phyloP scores from a whole-genome alignment of 1,140 invertebrate genomes.

The Brachionus koreanus region DNA sequence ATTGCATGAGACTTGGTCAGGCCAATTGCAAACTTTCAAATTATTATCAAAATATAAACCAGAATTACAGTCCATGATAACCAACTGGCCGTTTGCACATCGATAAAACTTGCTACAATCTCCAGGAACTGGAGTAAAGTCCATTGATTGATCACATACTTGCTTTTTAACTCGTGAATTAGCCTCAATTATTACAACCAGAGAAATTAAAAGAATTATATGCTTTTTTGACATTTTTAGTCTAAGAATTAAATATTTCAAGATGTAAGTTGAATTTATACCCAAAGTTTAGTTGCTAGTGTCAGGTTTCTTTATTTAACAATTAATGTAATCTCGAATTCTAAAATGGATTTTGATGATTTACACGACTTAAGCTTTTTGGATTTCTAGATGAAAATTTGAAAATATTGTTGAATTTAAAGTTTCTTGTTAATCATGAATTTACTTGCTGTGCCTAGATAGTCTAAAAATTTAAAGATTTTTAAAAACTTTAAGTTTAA shows the following conservation, averaged over 20 bases:
- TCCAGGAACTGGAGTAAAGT: not conserved
- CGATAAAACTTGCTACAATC: conserved; percentile 33
- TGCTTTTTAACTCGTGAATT: not conserved
- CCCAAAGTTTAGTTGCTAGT: not conserved
- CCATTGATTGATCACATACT: not conserved
- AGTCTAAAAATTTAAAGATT: not conserved
- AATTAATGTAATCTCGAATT: not conserved
- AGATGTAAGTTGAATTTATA: not conserved
- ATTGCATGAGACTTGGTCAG: not conserved
- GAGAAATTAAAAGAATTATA: not conserved
- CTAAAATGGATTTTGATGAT: not conserved
- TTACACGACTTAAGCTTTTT: not conserved
- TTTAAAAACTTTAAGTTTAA: not conserved
- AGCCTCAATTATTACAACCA: not conserved
- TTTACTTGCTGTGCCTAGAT: not conserved
- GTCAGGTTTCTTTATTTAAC: conserved; percentile 2
- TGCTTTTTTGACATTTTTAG: not conserved
- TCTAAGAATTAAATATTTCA: not conserved
- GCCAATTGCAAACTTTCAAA: not conserved
- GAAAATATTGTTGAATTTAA: not conserved
- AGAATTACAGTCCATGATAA: not conserved
- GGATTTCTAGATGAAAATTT: not conserved
- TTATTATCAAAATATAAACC: conserved; percentile 1
- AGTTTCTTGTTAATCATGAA: not conserved
- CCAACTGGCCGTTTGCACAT: not conserved